These are phyloP conservation scores for Apoda limacodes DNA, from an alignment of 2,888 invertebrate genomes.

Conservation along the genomic window DNA sequence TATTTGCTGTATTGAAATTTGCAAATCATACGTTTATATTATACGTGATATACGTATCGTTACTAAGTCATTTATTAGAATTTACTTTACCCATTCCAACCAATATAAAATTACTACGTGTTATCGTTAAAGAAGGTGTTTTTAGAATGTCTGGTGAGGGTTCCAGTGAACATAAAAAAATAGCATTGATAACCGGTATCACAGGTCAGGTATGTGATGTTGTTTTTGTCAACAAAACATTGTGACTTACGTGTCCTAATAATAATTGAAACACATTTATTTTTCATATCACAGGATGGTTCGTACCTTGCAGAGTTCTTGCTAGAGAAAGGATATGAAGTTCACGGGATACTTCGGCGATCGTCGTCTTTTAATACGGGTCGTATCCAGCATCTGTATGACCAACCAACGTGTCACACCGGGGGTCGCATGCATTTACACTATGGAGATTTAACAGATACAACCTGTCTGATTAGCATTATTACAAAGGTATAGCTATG, in stretches of 20 bases:
- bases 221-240: not conserved
- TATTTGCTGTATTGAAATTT: no score
- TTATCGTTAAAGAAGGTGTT: slow-evolving; percentile 9
- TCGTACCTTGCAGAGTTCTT: slow-evolving; percentile 97
- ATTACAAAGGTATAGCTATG: slow-evolving; percentile 62
- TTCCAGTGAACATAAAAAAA: slow-evolving; percentile 57
- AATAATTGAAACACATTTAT: not conserved
- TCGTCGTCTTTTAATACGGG: slow-evolving; percentile 97
- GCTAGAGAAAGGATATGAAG: slow-evolving; percentile 90
- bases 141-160: slow-evolving; percentile 49
- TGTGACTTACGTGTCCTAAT: not conserved
- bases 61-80: no score
- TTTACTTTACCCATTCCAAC: no score
- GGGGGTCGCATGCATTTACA: slow-evolving; percentile 92
- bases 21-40: no score
- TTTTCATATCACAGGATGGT: slow-evolving; percentile 81
- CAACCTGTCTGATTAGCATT: slow-evolving; percentile 78
- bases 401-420: slow-evolving; percentile 89
- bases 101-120: no score
- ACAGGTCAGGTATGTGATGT: slow-evolving; percentile 88
- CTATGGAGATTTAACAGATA: slow-evolving; percentile 99
- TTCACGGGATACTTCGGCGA: slow-evolving; percentile 95
- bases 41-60: no score
- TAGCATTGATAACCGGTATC: slow-evolving; percentile 96
- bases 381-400: slow-evolving; percentile 95